Conservation (phyloP, 2,797 vertebrate species). For the Setipinna tenuifilis region DNA sequence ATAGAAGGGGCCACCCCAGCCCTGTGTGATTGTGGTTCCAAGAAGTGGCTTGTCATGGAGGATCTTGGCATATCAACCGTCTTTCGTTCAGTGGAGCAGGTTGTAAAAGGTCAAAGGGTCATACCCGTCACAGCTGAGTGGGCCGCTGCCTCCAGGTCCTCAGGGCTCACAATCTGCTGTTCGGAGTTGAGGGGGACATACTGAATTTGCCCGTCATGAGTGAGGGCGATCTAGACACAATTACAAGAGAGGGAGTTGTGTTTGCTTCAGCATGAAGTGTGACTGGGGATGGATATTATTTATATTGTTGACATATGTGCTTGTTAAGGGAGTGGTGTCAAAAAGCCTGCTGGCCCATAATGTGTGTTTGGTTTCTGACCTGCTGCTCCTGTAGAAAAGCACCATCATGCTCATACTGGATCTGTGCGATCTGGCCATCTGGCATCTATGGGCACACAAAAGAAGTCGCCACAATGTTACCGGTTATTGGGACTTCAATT, state of each 20-base stretch:
- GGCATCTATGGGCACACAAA: slow-evolving; percentile 78
- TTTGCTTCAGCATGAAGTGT: too few species aligned
- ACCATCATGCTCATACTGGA: slow-evolving; percentile 91
- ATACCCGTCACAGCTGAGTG: slow-evolving; percentile 91
- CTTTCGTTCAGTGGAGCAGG: background rate
- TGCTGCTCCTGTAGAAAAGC: slow-evolving; percentile 89
- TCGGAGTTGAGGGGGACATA: slow-evolving; percentile 89
- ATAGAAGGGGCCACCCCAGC: too few species aligned
- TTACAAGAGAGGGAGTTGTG: too few species aligned
- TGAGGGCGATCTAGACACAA: slow-evolving; percentile 70
- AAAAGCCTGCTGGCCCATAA: too few species aligned
- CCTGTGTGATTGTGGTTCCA: too few species aligned
- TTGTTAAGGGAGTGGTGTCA: too few species aligned
- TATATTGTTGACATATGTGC: too few species aligned
- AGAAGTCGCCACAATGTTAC: background rate
- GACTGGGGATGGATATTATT: too few species aligned
- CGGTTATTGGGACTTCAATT: too few species aligned
- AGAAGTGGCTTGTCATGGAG: too few species aligned
- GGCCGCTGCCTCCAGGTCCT: slow-evolving; percentile 88
- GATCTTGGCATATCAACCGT: too few species aligned
- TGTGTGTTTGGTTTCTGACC: slow-evolving; percentile 68
- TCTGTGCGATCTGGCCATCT: slow-evolving; percentile 93
- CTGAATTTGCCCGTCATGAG: slow-evolving; percentile 87
- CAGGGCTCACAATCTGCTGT: slow-evolving; percentile 87
- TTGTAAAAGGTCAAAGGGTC: background rate